Percentiles rank a stretch among this genome's conserved stretches.
Evolutionary conservation across 2,113 vertebrate species (phyloP).

Genomic region (Acrocephalus arundinaceus): DNA sequence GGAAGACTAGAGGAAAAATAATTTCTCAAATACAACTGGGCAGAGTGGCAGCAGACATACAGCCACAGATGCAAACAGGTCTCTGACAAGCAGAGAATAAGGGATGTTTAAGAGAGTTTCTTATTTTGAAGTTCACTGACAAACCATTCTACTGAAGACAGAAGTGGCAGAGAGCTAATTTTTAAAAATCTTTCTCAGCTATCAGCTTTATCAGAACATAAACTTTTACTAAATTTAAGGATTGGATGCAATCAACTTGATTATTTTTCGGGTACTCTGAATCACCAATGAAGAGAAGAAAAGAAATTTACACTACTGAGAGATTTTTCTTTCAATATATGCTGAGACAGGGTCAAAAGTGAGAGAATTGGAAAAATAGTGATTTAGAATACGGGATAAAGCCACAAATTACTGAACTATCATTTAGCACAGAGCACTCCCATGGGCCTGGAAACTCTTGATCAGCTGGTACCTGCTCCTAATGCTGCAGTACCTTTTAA

Average conservation of each 20-base stretch:
- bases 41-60: neutral
- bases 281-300: neutral
- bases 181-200: neutral
- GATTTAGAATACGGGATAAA: neutral
- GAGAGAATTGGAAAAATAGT: neutral
- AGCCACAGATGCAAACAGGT: neutral
- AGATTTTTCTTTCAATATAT: neutral
- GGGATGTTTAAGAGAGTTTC: neutral
- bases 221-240: neutral
- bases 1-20: neutral
- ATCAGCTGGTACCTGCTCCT: neutral
- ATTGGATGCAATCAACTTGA: neutral
- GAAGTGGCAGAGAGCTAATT: neutral
- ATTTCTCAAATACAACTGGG: neutral
- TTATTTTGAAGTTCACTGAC: neutral
- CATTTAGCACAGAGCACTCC: neutral
- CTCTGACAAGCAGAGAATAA: neutral
- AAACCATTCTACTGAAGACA: neutral
- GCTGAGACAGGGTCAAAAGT: neutral
- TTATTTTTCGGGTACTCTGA: neutral
- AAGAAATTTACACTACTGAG: neutral
- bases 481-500: accelerated
- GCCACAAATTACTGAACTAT: neutral
- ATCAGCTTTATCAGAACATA: neutral
- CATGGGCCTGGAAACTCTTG: neutral